phyloP scores from a whole-genome alignment of 1,140 invertebrate genomes.

The Theocolax elegans region DNA sequence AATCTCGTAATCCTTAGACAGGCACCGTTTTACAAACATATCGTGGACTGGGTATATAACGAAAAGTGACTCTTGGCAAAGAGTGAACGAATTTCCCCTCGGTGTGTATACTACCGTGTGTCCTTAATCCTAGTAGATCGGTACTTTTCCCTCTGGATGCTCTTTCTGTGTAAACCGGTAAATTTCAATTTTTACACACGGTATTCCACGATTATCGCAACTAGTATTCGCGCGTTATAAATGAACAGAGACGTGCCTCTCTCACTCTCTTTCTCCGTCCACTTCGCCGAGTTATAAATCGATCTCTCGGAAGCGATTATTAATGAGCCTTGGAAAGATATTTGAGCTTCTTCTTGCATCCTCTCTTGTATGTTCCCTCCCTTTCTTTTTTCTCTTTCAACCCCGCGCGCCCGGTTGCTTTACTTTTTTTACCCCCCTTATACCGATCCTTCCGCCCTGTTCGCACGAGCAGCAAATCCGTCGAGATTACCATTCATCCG shows the following conservation, averaged over 20 bases:
- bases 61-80: no score
- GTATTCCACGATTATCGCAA: not conserved
- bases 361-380: not conserved
- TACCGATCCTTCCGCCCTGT: constrained; percentile 23
- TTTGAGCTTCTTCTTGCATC: not conserved
- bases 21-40: no score
- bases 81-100: no score
- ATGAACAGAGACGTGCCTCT: not conserved
- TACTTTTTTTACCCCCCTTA: constrained; percentile 3
- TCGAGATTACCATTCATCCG: constrained; percentile 24
- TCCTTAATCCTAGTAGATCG: no score
- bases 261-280: no score
- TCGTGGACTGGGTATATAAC: no score
- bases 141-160: no score
- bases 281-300: constrained; percentile 25
- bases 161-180: not conserved
- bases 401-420: not conserved
- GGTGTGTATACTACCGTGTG: no score
- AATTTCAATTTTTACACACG: no score
- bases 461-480: constrained; percentile 12
- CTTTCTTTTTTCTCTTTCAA: constrained; percentile 18
- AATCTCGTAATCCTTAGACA: no score
- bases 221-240: not conserved
- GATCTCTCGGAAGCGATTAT: constrained; percentile 37
- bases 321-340: constrained; percentile 19